Evolutionary conservation across 2,888 invertebrate species (phyloP).

Genomic region (Deilephila porcellus): DNA sequence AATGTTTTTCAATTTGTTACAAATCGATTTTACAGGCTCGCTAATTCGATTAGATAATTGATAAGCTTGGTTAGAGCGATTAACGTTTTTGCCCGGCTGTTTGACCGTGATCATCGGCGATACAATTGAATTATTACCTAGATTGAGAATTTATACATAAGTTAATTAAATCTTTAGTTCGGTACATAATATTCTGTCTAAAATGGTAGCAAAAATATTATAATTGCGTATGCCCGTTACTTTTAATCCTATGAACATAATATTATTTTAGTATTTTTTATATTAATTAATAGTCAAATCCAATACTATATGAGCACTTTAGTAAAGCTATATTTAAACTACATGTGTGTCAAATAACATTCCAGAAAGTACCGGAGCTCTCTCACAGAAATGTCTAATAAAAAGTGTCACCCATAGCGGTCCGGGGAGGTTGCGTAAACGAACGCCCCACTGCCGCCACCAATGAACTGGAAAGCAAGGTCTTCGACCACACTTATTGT

Average conservation of each 20-base stretch:
- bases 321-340: neutral
- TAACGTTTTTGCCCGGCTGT: constrained; percentile 11
- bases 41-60: constrained; percentile 44
- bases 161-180: neutral
- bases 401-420: constrained; percentile 73
- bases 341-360: constrained; percentile 9
- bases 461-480: constrained; percentile 84
- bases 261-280: too few species aligned
- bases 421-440: constrained; percentile 69
- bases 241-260: neutral
- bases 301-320: too few species aligned
- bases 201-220: too few species aligned
- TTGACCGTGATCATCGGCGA: neutral
- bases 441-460: constrained; percentile 71
- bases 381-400: constrained; percentile 57
- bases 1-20: constrained; percentile 44
- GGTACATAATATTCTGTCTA: too few species aligned
- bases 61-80: constrained; percentile 23
- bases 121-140: neutral
- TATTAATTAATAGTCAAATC: too few species aligned
- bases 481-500: constrained; percentile 78
- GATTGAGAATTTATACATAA: neutral
- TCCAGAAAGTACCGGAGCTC: constrained; percentile 48
- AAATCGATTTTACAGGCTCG: constrained; percentile 47
- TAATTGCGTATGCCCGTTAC: too few species aligned